Conservation (phyloP, 2,888 invertebrate genomes). For the Dicranocentrus wangi region DNA sequence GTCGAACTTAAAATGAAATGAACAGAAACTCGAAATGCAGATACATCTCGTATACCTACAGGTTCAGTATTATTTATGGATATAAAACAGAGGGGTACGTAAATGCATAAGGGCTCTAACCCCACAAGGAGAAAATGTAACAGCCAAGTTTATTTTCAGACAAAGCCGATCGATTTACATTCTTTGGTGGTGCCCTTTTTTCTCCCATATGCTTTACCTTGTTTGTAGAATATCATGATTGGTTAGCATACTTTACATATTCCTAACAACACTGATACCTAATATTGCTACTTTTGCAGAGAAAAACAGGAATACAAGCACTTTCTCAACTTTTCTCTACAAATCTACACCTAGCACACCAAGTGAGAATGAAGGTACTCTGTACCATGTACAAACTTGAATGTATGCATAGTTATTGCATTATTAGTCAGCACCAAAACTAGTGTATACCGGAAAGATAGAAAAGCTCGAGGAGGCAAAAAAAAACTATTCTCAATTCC, state of each 20-base stretch:
- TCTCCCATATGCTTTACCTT: conserved; percentile 6
- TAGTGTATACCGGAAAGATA: neutral
- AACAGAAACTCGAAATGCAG: too few species aligned
- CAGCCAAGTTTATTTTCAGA: conserved; percentile 51
- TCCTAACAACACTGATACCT: neutral
- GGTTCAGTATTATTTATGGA: conserved; percentile 54
- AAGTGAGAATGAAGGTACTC: too few species aligned
- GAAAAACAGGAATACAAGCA: neutral
- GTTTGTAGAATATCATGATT: conserved; percentile 3
- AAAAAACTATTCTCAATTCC: conserved; percentile 27
- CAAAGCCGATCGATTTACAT: conserved; percentile 55
- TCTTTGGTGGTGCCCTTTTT: conserved; percentile 17
- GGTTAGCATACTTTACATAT: conserved; percentile 3
- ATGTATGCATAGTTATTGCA: neutral
- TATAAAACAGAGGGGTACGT: conserved; percentile 30
- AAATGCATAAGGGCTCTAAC: conserved; percentile 33
- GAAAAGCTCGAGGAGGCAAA: conserved; percentile 1
- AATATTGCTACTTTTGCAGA: neutral
- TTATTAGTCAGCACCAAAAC: conserved; percentile 18
- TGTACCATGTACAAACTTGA: too few species aligned
- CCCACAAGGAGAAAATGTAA: conserved; percentile 28
- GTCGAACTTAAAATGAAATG: too few species aligned
- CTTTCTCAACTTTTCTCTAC: too few species aligned
- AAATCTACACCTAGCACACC: too few species aligned
- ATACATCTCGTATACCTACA: conserved; percentile 27